phyloP scores from a whole-genome alignment of 2,113 vertebrate genomes.

The Thalassarche chlororhynchos region DNA sequence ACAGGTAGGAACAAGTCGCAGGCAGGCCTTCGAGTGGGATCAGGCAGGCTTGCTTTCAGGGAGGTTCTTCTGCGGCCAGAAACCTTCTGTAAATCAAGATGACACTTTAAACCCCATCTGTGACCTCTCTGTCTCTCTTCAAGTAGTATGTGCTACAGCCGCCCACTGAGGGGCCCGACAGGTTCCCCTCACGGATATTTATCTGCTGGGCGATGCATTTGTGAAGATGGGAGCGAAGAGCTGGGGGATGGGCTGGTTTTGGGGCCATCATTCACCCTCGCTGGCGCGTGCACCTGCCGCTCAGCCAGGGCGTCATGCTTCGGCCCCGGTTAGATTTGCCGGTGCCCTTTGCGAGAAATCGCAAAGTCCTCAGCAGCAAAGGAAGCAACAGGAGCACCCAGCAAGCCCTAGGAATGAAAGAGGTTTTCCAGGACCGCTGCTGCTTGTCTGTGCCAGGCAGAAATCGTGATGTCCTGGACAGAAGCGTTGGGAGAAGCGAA shows the following conservation, averaged over 20 bases:
- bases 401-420: neutral
- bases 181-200: neutral
- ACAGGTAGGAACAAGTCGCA: neutral
- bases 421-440: neutral
- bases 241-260: neutral
- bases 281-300: accelerated
- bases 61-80: neutral
- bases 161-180: no score
- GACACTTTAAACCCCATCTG: accelerated
- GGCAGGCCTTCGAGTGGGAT: neutral
- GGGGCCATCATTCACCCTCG: accelerated
- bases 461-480: accelerated
- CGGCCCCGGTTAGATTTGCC: neutral
- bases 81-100: neutral
- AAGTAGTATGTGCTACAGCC: neutral
- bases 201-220: neutral
- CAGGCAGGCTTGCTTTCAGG: neutral
- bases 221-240: neutral
- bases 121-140: neutral
- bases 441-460: neutral
- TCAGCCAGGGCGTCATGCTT: neutral
- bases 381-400: neutral
- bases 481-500: neutral
- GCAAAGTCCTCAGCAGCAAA: no score
- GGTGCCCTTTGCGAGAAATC: neutral